Conservation (phyloP, 2,113 vertebrate species). For the Eurystomus gularis region DNA sequence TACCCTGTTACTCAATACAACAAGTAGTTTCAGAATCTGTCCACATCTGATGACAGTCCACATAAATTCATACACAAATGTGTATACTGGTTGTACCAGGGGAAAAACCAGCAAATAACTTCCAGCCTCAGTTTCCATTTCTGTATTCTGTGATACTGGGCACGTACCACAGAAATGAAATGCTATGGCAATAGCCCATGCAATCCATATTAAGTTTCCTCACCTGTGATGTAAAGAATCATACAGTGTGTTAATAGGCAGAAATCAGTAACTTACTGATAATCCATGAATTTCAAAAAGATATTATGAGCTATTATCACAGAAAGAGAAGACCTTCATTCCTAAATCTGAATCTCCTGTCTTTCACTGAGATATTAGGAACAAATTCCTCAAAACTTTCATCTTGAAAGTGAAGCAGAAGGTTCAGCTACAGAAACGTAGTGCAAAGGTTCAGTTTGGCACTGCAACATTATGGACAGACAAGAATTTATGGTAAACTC, state of each 20-base stretch:
- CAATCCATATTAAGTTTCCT: background rate
- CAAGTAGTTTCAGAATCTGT: background rate
- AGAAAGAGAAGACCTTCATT: background rate
- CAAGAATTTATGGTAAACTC: conserved; percentile 53
- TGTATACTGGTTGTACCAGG: background rate
- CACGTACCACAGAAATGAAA: background rate
- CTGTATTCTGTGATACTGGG: background rate
- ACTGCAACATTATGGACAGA: conserved; percentile 72
- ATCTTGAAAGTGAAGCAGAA: conserved; percentile 45
- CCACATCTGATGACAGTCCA: background rate
- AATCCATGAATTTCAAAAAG: conserved; percentile 37
- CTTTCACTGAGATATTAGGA: conserved; percentile 22
- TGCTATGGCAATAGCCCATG: background rate
- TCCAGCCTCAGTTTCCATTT: background rate
- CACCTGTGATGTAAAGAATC: background rate
- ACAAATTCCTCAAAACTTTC: conserved; percentile 11
- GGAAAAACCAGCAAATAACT: background rate
- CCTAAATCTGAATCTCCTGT: background rate
- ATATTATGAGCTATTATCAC: background rate
- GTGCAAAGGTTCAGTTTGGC: conserved; percentile 78
- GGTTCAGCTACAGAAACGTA: conserved; percentile 50
- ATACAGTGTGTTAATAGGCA: background rate
- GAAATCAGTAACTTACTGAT: conserved; percentile 5
- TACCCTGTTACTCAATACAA: background rate
- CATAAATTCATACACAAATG: background rate